Evolutionary conservation across 2,797 vertebrate genomes (phyloP), one percentile per base, ranked within the genome.

Genomic region (Rhinichthys osculus): DNA sequence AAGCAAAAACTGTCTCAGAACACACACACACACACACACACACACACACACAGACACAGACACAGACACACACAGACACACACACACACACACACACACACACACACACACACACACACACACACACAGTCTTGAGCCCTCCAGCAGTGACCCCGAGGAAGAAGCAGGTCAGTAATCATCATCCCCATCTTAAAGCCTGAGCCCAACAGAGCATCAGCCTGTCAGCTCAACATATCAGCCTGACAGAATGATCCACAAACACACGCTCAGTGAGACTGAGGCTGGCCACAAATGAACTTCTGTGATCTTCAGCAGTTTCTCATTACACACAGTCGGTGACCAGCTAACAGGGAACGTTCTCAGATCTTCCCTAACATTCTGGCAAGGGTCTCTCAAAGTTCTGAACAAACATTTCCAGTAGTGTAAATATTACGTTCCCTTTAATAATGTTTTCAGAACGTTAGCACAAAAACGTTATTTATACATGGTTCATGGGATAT

Each of bases 141-240:
- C 73, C 72, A 73, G 84, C 59, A 57, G 70, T 83, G 71, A 54
- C 86, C 85, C 81, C 73, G 67, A 80, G 64, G 47, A 69, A 50
- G 80, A 89, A 79, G 73, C 83, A 87, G 87, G 88, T 89, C 89
- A 90, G 82, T 87, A 81, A 85, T 78, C 83, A 89, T 90, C 85
- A 90, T 84, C 67, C 77, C 62, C 54, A 71, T 87, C 79, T 81
- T 67, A 77, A 79, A 83, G 73, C 21, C 71, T 70, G 44, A 82
- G 70, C n/a, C 57, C 57, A 81, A 30, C 73, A 72, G 83, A 87
- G 81, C 83, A 82, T 79, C 82, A 86, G 62, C 81, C 86, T 89
- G 88, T 90, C 88, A 87, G 77, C 66, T 85, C 73, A 72, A 81
- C 83, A 86, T 81, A 87, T 78, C 67, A 78, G 79, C 40, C 52